Percentiles rank a stretch among this genome's conserved stretches.
Evolutionary conservation across 2,797 vertebrate species (phyloP).

Genomic region (Ceyx erithaca): DNA sequence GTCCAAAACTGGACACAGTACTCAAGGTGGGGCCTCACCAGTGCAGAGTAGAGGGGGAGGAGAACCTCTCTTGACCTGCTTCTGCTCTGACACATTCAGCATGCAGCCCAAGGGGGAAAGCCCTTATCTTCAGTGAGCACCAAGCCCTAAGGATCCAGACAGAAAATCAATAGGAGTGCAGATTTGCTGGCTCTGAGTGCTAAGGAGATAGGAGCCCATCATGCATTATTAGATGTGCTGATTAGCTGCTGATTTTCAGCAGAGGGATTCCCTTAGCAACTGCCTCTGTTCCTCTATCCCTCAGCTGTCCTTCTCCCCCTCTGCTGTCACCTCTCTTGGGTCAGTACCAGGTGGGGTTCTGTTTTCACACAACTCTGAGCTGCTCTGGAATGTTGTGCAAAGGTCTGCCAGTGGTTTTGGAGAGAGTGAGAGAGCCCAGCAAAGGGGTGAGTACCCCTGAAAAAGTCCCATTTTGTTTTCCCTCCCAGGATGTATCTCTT

Average conservation of each 20-base stretch:
- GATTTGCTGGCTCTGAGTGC: slow-evolving; percentile 13
- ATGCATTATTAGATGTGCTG: neutral
- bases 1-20: too few species aligned
- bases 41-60: too few species aligned
- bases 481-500: neutral
- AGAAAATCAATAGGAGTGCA: slow-evolving; percentile 32
- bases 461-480: neutral
- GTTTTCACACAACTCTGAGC: neutral
- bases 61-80: too few species aligned
- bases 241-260: slow-evolving; percentile 7
- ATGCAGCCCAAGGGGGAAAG: neutral
- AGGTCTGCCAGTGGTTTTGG: neutral
- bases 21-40: too few species aligned
- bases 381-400: neutral
- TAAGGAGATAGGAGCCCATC: neutral
- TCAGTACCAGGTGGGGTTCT: neutral
- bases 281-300: neutral
- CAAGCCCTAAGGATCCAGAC: neutral
- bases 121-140: neutral
- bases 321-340: neutral
- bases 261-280: neutral
- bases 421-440: rapidly evolving
- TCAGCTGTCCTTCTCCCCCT: neutral
- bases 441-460: neutral
- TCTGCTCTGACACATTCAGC: neutral